Base-by-base conservation (phyloP, 2,888 invertebrate species). In the Myopa tessellatipennis region DNA sequence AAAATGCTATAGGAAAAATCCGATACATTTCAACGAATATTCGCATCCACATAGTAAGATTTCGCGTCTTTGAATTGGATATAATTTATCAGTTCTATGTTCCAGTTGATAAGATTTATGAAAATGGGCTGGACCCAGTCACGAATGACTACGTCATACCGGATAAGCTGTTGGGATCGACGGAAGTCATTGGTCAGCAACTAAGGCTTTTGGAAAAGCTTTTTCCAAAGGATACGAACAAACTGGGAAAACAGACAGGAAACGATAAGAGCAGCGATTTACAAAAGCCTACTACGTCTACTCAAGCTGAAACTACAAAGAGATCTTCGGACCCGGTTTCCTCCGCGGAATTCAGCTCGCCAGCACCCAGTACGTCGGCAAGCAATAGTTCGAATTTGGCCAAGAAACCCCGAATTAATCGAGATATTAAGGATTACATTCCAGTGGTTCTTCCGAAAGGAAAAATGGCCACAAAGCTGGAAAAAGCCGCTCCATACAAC, bases 1-100 rank as follows among this genome's bases (percentile, higher is more conserved):
- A 45, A 92, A 92, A 82, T 97, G 97, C 85, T 97, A 94, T 85
- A 91, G 97, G 74, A 92, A 93, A 84, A 97, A 96, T 90, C 95
- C 95, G 0, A 92, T 93, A 77, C 98, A 98, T 89, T 94, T 96
- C 80, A 91, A 91, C 79, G 95, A 96, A 88, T 96, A 92, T 88
- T 91, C 92, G 55, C 97, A 97, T 91, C 92, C 93, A 10, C 95
- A 95, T 85, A 91, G 96, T 96, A 91, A 82, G 84, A 78, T 55
- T 75, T 38, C 68, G 58, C 77, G 14, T 16, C 26, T n/a, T 58
- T 58, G 18, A 8, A 61, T 61, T 10, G 2, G 2, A n/a, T 61
- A 26, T 8, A 2, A 65, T 3, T 65, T 65, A 4, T 16, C 8
- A 65, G 12, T 71, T 71, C 6, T 1, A 75, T 74, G 40, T 90